These are phyloP conservation scores for Eufriesea mexicana DNA, from an alignment of 1,140 invertebrate species.

Conservation along the genomic window DNA sequence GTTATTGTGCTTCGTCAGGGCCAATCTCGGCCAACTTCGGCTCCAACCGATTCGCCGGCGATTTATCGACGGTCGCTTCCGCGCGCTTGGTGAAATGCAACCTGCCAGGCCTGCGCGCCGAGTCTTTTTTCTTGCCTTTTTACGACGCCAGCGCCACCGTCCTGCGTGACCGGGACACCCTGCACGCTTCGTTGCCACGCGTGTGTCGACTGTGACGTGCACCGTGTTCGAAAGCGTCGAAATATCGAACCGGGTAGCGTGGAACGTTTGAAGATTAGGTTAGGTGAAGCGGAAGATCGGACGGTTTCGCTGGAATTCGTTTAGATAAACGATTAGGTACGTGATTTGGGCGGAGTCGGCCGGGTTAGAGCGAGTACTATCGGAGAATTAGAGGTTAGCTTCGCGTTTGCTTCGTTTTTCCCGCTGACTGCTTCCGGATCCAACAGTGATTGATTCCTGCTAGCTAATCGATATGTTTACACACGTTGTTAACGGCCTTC, in stretches of 20 bases:
- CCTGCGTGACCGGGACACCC: background rate
- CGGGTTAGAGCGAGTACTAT: background rate
- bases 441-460: too few species aligned
- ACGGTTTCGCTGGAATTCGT: background rate
- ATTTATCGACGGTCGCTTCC: conserved; percentile 65
- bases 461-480: too few species aligned
- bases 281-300: background rate
- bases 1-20: conserved; percentile 61
- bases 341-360: background rate
- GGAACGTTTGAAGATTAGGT: background rate
- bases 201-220: background rate
- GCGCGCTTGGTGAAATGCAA: background rate
- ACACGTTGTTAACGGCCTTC: too few species aligned
- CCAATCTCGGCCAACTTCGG: conserved; percentile 67
- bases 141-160: background rate
- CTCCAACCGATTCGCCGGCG: conserved; percentile 57
- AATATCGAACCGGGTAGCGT: background rate
- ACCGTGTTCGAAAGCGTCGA: background rate
- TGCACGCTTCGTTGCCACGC: background rate
- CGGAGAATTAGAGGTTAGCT: background rate
- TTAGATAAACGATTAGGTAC: background rate
- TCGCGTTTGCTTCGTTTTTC: background rate
- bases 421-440: too few species aligned
- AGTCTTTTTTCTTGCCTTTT: conserved; percentile 30
- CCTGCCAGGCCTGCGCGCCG: background rate